These are phyloP conservation scores for Melanostigma gelatinosum DNA, from an alignment of 2,113 vertebrate genomes.

Conservation along the genomic window DNA sequence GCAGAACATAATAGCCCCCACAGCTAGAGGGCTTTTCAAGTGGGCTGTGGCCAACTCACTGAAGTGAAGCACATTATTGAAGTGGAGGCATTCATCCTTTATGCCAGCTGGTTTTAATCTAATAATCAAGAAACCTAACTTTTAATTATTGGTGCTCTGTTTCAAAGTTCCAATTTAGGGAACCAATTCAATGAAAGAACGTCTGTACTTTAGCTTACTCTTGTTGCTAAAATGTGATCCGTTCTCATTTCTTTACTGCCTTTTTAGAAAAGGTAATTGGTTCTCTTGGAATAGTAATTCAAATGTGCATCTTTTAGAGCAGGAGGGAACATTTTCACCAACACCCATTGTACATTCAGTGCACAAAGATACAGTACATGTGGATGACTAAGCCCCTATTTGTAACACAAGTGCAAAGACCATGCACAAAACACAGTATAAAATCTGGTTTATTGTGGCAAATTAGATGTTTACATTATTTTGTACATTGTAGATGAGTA, in stretches of 20 bases:
- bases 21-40: slow-evolving; percentile 60
- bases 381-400: not conserved
- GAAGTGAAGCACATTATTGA: slow-evolving; percentile 13
- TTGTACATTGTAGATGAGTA: too few relatives aligned
- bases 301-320: not conserved
- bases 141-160: not conserved
- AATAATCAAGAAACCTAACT: not conserved
- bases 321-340: not conserved
- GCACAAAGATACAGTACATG: not conserved
- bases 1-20: slow-evolving; percentile 56
- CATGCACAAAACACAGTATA: not conserved
- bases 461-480: not conserved
- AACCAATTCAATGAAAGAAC: not conserved
- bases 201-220: not conserved
- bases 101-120: not conserved
- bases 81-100: not conserved
- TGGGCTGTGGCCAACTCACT: slow-evolving; percentile 21
- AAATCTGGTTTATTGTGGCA: not conserved
- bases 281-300: not conserved
- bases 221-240: not conserved
- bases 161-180: not conserved
- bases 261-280: not conserved
- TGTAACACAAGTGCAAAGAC: not conserved
- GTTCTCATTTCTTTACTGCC: not conserved
- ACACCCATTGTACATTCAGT: not conserved